Base-by-base conservation (phyloP, 2,797 vertebrate genomes). In the Mastacembelus armatus region DNA sequence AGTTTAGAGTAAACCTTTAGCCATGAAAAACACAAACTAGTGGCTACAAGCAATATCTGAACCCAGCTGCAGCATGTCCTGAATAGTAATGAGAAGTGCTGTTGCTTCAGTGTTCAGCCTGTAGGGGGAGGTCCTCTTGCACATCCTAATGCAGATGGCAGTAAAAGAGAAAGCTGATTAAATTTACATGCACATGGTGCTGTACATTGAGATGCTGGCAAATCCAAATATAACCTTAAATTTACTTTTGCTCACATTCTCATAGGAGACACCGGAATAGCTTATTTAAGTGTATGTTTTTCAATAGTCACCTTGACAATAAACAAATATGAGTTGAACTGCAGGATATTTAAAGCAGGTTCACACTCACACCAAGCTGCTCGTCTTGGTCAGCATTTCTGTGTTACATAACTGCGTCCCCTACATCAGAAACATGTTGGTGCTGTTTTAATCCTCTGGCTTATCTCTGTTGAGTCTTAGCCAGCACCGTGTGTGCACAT, bases 361-460 rank as follows among this genome's bases (percentile, higher is more conserved):
- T 66, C 62, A 65, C 47, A 36, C 50, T 66, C 62, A 65, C 47
- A 36, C 50, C 15, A 38, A 60, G 67, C 71, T 55, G 47, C 55
- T 74, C 55, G 38, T 68, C 63, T 67, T 80, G 74, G 69, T 89
- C 88, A 90, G 86, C 81, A 26, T 71, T 80, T 75, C 55, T 27
- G 15, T 39, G 59, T 89, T 89, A 86, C 75, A 66, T 87, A 89
- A 89, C 78, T 47, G 83, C 83, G 81, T 78, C 75, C 71, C 55
- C 69, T 38, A 18, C 73, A 86, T 80, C 78, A 71, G 58, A 78
- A 56, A 74, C 66, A 76, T 80, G 71, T 71, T 71, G 35, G 57
- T 79, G 58, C 71, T 39, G 65, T 65, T 86, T 86, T 85, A 88
- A 89, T 91, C 83, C 71, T 64, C 44, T 32, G 63, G 81, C 14